A percentile compares a stretch with the other conserved stretches of the same genome.
These are phyloP conservation scores for Adrianichthys oophorus DNA, from an alignment of 2,797 vertebrate species.

Conservation along the genomic window DNA sequence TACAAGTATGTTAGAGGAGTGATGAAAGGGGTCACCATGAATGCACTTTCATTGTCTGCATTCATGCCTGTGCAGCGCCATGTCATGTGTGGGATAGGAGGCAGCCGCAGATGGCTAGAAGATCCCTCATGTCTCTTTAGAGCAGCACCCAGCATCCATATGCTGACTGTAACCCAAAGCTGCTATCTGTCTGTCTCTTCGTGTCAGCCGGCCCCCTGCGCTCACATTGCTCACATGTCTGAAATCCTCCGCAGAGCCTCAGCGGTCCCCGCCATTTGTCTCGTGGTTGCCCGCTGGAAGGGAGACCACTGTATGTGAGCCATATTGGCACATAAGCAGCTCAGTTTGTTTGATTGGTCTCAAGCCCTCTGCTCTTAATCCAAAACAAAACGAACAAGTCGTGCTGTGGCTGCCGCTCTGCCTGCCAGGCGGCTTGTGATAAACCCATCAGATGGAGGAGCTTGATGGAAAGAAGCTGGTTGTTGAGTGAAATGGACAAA, in stretches of 20 bases:
- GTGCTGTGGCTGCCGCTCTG: constrained; percentile 28
- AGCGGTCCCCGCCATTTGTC: constrained; percentile 55
- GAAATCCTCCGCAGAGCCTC: constrained; percentile 47
- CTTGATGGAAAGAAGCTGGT: constrained; percentile 37
- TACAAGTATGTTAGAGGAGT: constrained; percentile 22
- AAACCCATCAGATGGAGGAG: constrained; percentile 60
- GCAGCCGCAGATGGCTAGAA: constrained; percentile 69
- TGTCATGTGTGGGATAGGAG: constrained; percentile 44
- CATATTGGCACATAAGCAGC: constrained; percentile 62
- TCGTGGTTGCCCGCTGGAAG: constrained; percentile 43
- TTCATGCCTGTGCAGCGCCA: constrained; percentile 11
- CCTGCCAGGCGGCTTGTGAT: constrained; percentile 50
- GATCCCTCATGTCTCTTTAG: constrained; percentile 60
- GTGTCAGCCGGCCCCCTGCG: constrained; percentile 12
- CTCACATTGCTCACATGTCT: constrained; percentile 58
- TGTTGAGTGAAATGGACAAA: constrained; percentile 39
- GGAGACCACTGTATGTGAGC: constrained; percentile 48
- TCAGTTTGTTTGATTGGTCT: constrained; percentile 68
- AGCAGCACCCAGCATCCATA: constrained; percentile 68
- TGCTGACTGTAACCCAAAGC: constrained; percentile 66
- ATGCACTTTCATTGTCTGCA: constrained; percentile 19
- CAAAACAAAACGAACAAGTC: constrained; percentile 71
- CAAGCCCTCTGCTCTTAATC: constrained; percentile 69
- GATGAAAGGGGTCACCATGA: constrained; percentile 5
- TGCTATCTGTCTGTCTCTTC: constrained; percentile 43